Evolutionary conservation across 2,113 vertebrate genomes (phyloP), one percentile per base, ranked within the genome.

Genomic region (Spermophilus dauricus): DNA sequence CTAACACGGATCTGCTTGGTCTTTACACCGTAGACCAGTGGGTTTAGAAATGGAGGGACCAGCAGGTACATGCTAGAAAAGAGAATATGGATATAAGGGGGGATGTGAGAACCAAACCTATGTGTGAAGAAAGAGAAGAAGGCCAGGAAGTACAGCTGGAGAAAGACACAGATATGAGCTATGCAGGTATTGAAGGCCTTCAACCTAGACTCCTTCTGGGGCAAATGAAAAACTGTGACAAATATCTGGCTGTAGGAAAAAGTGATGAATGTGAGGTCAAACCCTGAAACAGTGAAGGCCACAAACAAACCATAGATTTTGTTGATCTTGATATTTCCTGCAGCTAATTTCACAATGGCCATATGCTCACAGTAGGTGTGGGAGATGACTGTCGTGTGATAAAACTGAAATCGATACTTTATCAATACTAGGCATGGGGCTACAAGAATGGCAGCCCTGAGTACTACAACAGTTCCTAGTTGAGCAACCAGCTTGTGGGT

Each of bases 51-150:
- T 8, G 90, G 90, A 51, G 96, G 94, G 10, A 95, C 32, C 37
- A 93, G 39, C 13, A 93, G 32, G 16, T 95, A 93, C 13, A 95
- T 22, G 58, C 81, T 93, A 22, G 75, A 81, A 61, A 95, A 89
- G 4, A 93, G 81, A 3, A 89, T 93, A 14, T 95, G 91, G 28
- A 95, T 86, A 42, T 80, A 93, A 30, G 56, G 45, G 3, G 94
- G 86, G 7, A 97, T 88, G 4, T 58, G 37, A 67, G 89, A 67
- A 10, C 87, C 82, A 87, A 97, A 95, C 3, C 87, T 82, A 4
- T 97, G 91, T 34, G 94, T 82, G 20, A 94, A 96, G 86, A 96
- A 96, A 67, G 96, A 97, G 82, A 94, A 95, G 34, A 95, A 87
- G 42, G 61, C 76, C 4, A 95, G 42, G 17, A 97, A 20, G 51